Percentiles rank a stretch among this genome's conserved stretches.
phyloP scores from a whole-genome alignment of 2,797 vertebrate genomes.

The Trichosurus vulpecula region DNA sequence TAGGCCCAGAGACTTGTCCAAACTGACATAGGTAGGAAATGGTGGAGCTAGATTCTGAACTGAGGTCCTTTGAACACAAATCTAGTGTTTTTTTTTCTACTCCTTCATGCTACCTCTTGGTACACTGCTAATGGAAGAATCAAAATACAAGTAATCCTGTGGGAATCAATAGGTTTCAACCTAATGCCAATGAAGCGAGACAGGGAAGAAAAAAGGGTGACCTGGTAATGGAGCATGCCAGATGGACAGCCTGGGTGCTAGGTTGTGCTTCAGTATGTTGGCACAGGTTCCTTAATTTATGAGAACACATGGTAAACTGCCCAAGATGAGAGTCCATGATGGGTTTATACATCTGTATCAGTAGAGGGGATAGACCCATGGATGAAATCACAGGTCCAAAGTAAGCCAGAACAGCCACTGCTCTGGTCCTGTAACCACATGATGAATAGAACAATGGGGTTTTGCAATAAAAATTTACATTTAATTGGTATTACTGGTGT shows the following conservation, averaged over 20 bases:
- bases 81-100: not conserved
- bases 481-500: not conserved
- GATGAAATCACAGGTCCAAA: not conserved
- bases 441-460: not conserved
- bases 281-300: not conserved
- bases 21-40: not conserved
- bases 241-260: not conserved
- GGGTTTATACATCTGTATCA: not conserved
- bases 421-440: not conserved
- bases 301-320: not conserved
- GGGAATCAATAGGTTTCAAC: not conserved
- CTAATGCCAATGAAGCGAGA: not conserved
- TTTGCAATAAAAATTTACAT: conserved; percentile 5
- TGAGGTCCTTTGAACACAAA: not conserved
- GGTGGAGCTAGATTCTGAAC: not conserved
- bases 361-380: not conserved
- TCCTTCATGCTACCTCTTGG: not conserved
- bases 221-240: not conserved
- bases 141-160: not conserved
- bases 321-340: not conserved
- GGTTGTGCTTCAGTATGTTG: not conserved
- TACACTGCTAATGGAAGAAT: not conserved
- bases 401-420: not conserved
- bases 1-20: not conserved
- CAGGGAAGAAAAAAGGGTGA: not conserved